These are phyloP conservation scores for Gobionotothen gibberifrons DNA, from an alignment of 2,797 vertebrate species.

Conservation along the genomic window DNA sequence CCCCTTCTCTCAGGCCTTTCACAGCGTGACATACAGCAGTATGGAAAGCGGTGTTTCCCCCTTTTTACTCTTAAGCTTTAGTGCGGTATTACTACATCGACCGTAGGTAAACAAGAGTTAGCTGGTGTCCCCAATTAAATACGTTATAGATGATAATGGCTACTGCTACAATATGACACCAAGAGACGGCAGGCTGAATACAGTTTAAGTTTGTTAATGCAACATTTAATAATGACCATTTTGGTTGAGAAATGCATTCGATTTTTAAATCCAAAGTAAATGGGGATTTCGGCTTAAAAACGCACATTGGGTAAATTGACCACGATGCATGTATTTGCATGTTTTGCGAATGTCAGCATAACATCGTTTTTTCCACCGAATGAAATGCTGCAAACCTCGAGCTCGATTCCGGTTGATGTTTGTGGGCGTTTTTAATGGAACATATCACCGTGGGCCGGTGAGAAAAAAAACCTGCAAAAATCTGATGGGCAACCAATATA, in stretches of 20 bases:
- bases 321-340: constrained; percentile 18
- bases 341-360: constrained; percentile 41
- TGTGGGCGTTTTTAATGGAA: constrained; percentile 54
- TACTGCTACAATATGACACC: constrained; percentile 69
- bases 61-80: constrained; percentile 25
- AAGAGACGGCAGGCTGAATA: constrained; percentile 3
- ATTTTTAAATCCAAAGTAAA: background rate
- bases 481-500: constrained; percentile 27
- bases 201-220: no score
- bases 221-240: no score
- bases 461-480: constrained; percentile 19
- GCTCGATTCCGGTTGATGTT: constrained; percentile 30
- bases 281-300: background rate
- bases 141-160: constrained; percentile 42
- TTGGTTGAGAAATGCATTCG: background rate
- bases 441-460: constrained; percentile 32
- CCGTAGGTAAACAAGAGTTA: constrained; percentile 55
- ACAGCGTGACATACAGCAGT: constrained; percentile 65
- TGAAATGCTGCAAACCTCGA: constrained; percentile 36
- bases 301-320: background rate
- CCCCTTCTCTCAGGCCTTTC: constrained; percentile 54
- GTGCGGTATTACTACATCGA: constrained; percentile 26
- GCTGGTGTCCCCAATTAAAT: constrained; percentile 25
- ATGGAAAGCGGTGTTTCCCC: constrained; percentile 53
- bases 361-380: constrained; percentile 23